Conservation (phyloP, 2,113 vertebrate genomes). For the Oplegnathus fasciatus region DNA sequence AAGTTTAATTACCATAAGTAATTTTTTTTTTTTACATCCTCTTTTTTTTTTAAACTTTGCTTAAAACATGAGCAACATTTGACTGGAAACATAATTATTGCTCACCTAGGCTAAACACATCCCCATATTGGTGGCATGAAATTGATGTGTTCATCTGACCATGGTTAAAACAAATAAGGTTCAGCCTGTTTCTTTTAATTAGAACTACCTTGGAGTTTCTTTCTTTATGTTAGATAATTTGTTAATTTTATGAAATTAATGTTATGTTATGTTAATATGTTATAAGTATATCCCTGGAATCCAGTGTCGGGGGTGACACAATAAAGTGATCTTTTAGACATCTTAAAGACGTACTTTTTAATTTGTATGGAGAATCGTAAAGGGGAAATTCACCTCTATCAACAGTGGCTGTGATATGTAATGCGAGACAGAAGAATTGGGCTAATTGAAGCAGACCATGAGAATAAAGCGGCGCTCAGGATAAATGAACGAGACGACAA, state of each 20-base stretch:
- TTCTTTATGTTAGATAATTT: neutral
- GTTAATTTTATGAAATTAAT: neutral
- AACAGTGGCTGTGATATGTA: constrained; percentile 9
- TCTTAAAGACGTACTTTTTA: neutral
- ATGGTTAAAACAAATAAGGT: neutral
- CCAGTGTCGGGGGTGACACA: neutral
- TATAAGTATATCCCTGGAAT: neutral
- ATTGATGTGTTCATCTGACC: neutral
- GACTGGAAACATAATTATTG: neutral
- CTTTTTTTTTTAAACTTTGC: neutral
- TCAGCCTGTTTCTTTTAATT: neutral
- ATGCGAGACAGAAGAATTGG: constrained; percentile 17
- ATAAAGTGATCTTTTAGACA: neutral
- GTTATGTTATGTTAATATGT: too few species aligned
- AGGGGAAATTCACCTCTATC: neutral
- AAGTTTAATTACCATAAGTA: neutral
- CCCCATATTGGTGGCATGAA: neutral
- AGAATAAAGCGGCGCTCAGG: constrained; percentile 38
- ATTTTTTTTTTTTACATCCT: neutral
- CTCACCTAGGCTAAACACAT: neutral
- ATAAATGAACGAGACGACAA: constrained; percentile 46
- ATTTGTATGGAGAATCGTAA: neutral
- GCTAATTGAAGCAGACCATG: constrained; percentile 56
- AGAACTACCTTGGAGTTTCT: neutral
- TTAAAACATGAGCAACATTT: neutral